Conservation (phyloP, 2,888 invertebrate species). For the Folsomia candida region DNA sequence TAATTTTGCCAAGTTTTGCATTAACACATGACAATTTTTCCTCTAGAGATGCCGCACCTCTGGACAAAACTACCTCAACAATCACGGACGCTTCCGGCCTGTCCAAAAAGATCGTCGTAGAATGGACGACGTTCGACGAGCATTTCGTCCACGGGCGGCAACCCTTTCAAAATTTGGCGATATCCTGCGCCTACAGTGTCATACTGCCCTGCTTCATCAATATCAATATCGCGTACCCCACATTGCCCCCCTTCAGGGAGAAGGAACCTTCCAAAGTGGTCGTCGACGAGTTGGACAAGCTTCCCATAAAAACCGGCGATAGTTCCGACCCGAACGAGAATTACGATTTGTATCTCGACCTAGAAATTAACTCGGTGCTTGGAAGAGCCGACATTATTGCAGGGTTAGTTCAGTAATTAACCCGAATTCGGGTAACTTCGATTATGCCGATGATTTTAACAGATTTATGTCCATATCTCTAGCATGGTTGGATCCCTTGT, state of each 20-base stretch:
- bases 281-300: not conserved
- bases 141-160: not conserved
- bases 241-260: not conserved
- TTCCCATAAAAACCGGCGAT: not conserved
- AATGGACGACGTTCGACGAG: constrained; percentile 14
- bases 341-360: constrained; percentile 7
- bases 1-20: no score
- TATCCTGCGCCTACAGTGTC: constrained; percentile 6
- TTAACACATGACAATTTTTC: no score
- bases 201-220: constrained; percentile 1
- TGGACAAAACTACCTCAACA: no score
- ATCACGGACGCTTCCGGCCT: no score
- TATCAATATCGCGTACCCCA: not conserved
- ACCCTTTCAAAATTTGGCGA: not conserved
- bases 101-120: no score
- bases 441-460: no score
- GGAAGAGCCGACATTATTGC: not conserved
- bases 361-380: not conserved
- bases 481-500: no score
- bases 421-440: no score
- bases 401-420: no score
- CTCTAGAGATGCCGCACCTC: no score
- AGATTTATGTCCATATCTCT: no score
- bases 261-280: not conserved
- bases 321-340: not conserved